A percentile compares a stretch with the other conserved stretches of the same genome.
Conservation (phyloP, 2,113 vertebrate genomes). For the Thamnaconus septentrionalis region DNA sequence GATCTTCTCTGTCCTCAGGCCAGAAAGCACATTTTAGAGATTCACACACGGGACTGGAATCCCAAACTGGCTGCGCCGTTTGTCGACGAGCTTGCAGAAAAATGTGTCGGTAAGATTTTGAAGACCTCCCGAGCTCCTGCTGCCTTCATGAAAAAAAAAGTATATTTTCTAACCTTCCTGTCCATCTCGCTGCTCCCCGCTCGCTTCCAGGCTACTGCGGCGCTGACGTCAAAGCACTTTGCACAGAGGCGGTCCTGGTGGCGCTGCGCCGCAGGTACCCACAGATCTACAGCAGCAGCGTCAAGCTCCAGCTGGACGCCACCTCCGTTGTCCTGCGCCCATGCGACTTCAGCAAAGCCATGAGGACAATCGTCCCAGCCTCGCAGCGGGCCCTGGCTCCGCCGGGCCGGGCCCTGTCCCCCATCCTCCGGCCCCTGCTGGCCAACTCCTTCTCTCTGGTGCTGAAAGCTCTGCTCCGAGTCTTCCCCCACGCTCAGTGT, state of each 20-base stretch:
- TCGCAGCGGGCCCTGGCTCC: constrained; percentile 91
- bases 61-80: constrained; percentile 92
- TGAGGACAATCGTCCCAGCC: constrained; percentile 94
- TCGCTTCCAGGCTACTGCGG: constrained; percentile 89
- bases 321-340: constrained; percentile 90
- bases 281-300: constrained; percentile 96
- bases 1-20: constrained; percentile 74
- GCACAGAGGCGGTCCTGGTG: constrained; percentile 94
- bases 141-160: not conserved
- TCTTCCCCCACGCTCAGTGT: constrained; percentile 94
- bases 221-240: constrained; percentile 99
- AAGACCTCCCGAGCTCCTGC: not conserved
- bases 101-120: constrained; percentile 92
- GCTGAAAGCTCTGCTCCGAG: constrained; percentile 81
- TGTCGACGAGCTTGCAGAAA: constrained; percentile 95
- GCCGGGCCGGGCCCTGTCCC: constrained; percentile 88
- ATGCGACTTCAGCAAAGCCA: constrained; percentile 91
- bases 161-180: constrained; percentile 1
- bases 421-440: constrained; percentile 87
- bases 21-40: constrained; percentile 98
- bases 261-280: constrained; percentile 94
- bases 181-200: not conserved
- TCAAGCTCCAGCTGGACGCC: constrained; percentile 92
- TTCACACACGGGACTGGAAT: constrained; percentile 97
- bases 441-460: constrained; percentile 78